Conservation (phyloP, 2,888 invertebrate genomes). For the Drosophila infuscata region DNA sequence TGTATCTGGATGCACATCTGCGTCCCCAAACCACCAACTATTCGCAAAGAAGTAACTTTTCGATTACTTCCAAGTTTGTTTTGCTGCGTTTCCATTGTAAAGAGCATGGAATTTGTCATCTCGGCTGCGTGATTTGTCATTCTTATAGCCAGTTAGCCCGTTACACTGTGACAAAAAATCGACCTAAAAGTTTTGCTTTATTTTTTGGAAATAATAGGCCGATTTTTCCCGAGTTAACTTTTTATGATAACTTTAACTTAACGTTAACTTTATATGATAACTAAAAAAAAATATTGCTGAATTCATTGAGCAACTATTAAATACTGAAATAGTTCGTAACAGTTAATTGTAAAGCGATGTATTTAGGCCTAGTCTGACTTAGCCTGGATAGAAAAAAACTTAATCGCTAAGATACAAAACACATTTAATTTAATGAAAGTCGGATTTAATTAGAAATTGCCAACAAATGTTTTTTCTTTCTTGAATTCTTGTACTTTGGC, state of each 20-base stretch:
- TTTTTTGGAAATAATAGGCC: neutral
- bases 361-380: neutral
- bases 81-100: neutral
- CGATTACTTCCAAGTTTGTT: neutral
- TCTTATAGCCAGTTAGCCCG: neutral
- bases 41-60: conserved; percentile 20
- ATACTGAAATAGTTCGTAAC: neutral
- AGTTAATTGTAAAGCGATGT: neutral
- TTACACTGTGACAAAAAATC: neutral
- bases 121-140: neutral
- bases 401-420: neutral
- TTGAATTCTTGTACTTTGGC: no score
- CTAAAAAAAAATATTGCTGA: no score
- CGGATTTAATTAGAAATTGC: neutral
- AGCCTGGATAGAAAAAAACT: neutral
- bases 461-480: neutral
- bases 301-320: neutral
- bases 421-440: neutral
- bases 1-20: conserved; percentile 22
- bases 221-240: no score
- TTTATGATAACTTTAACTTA: no score
- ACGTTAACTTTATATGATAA: no score
- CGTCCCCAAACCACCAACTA: neutral
- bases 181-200: neutral
- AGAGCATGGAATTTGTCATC: neutral